A percentile compares a stretch with the other conserved stretches of the same genome.
Evolutionary conservation across 2,113 vertebrate species (phyloP).

Genomic region (Pogonocichla stellata): DNA sequence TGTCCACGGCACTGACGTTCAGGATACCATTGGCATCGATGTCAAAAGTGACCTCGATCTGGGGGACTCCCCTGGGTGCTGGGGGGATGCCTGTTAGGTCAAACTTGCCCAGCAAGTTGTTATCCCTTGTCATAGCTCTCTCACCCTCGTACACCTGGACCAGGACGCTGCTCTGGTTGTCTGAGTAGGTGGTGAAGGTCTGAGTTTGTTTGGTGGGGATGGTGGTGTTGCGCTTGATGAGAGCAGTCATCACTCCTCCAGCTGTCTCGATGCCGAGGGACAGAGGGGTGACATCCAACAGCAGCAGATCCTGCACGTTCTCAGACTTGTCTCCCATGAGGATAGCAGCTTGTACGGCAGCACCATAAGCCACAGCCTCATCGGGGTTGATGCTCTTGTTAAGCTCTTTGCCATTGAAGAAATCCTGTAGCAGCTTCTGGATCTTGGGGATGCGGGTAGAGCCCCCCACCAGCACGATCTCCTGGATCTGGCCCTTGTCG

Average conservation of each 20-base stretch:
- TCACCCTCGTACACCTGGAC: conserved; percentile 83
- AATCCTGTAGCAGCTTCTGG: conserved; percentile 83
- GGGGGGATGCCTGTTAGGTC: conserved; percentile 81
- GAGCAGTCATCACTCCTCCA: conserved; percentile 82
- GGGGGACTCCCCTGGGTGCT: conserved; percentile 80
- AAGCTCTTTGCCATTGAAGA: conserved; percentile 84
- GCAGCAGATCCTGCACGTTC: conserved; percentile 81
- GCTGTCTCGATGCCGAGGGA: conserved; percentile 83
- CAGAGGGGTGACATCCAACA: conserved; percentile 81
- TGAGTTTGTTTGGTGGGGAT: conserved; percentile 87
- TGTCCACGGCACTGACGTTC: conserved; percentile 80
- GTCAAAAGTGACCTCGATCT: conserved; percentile 84
- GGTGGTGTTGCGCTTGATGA: conserved; percentile 84
- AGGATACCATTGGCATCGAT: conserved; percentile 84
- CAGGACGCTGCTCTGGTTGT: conserved; percentile 82
- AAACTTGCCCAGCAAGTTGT: conserved; percentile 84
- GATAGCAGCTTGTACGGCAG: conserved; percentile 83
- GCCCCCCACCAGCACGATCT: conserved; percentile 83
- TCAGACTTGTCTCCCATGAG: conserved; percentile 84
- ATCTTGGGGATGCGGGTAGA: conserved; percentile 86
- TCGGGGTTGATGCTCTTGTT: conserved; percentile 86
- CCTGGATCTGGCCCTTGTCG: conserved; percentile 82
- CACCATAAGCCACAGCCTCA: conserved; percentile 81
- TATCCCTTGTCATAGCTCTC: conserved; percentile 84
- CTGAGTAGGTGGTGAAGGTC: conserved; percentile 84